Percentiles rank a stretch among this genome's conserved stretches.
Conservation (phyloP, 2,113 vertebrate genomes). For the Nannobrachium achirus region DNA sequence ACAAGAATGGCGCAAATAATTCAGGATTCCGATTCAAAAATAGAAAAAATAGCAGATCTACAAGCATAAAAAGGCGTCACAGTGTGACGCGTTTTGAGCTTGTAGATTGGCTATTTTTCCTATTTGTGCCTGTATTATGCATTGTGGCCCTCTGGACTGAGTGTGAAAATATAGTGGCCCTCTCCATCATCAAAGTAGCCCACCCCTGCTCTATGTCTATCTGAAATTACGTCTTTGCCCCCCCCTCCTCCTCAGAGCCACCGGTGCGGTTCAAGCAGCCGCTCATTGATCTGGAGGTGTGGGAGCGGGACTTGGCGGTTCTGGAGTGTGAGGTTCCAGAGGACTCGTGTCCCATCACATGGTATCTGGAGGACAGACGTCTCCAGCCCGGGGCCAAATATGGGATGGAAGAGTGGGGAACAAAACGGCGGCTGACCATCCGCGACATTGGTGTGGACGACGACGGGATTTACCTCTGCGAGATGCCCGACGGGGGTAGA, state of each 20-base stretch:
- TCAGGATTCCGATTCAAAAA: no score
- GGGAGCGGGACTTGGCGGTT: slow-evolving; percentile 88
- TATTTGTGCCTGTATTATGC: no score
- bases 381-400: slow-evolving; percentile 95
- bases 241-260: slow-evolving; percentile 80
- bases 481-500: slow-evolving; percentile 93
- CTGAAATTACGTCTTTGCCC: no score
- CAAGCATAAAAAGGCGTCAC: no score
- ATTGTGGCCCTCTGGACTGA: no score
- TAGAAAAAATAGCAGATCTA: no score
- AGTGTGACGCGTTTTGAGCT: no score
- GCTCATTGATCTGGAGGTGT: slow-evolving; percentile 90
- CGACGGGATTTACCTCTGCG: slow-evolving; percentile 95
- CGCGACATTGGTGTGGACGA: slow-evolving; percentile 90
- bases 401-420: slow-evolving; percentile 91
- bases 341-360: slow-evolving; percentile 89
- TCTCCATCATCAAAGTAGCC: no score
- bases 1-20: no score
- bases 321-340: slow-evolving; percentile 96
- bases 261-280: slow-evolving; percentile 89
- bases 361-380: slow-evolving; percentile 94
- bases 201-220: no score
- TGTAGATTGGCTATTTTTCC: no score
- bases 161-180: no score
- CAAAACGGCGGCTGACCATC: slow-evolving; percentile 89